These are phyloP conservation scores for Malacoctenus gilli DNA, from an alignment of 2,797 vertebrate genomes.

Conservation along the genomic window DNA sequence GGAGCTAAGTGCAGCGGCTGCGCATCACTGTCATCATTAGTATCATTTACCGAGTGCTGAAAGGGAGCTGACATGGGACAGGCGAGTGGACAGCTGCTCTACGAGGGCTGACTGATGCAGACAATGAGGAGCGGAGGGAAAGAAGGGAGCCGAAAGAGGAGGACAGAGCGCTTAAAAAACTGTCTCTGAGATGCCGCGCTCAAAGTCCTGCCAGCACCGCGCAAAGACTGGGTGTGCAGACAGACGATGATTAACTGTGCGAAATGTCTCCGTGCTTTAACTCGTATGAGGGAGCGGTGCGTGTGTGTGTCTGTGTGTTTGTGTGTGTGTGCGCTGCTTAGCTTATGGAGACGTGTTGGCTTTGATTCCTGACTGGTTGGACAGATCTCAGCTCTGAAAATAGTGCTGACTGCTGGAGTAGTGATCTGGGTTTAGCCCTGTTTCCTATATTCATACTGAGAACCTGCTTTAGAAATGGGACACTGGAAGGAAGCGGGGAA, in stretches of 20 bases:
- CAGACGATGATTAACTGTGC: slow-evolving; percentile 63
- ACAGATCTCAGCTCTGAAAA: slow-evolving; percentile 70
- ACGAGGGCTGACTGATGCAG: slow-evolving; percentile 53
- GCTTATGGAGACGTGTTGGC: slow-evolving; percentile 60
- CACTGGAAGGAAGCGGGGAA: slow-evolving; percentile 45
- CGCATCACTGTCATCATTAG: slow-evolving; percentile 64
- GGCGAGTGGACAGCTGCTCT: slow-evolving; percentile 63
- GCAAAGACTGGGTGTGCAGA: slow-evolving; percentile 47
- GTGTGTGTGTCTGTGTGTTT: slow-evolving; percentile 34
- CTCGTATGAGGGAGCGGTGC: slow-evolving; percentile 30
- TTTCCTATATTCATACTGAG: slow-evolving; percentile 72
- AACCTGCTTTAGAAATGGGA: slow-evolving; percentile 62
- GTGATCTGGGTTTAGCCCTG: slow-evolving; percentile 81
- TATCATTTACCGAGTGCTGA: slow-evolving; percentile 65
- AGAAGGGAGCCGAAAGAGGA: slow-evolving; percentile 40
- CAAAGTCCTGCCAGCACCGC: slow-evolving; percentile 37
- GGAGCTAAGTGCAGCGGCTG: slow-evolving; percentile 33
- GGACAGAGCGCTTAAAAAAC: slow-evolving; percentile 45
- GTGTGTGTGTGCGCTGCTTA: no score
- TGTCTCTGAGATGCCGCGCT: slow-evolving; percentile 61
- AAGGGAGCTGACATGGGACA: slow-evolving; percentile 62
- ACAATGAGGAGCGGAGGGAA: slow-evolving; percentile 49
- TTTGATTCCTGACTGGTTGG: slow-evolving; percentile 67
- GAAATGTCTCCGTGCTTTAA: slow-evolving; percentile 60
- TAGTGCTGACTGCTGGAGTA: slow-evolving; percentile 73